phyloP scores from a whole-genome alignment of 2,888 invertebrate genomes.

The Eupithecia exiguata region DNA sequence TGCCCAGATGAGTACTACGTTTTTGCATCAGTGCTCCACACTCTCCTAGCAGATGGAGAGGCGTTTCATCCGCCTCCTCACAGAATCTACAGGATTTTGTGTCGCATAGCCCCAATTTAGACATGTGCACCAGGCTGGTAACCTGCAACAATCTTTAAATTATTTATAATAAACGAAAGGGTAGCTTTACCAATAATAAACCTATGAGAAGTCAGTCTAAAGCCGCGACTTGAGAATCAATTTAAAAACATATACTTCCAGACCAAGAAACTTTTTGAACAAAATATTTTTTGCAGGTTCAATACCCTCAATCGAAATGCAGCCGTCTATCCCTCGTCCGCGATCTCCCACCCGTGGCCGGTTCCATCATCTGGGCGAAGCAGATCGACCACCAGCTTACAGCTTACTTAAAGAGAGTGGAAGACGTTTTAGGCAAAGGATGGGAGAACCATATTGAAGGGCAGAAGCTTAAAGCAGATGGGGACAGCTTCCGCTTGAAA shows the following conservation, averaged over 20 bases:
- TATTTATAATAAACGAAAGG: no score
- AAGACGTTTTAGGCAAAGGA: slow-evolving; percentile 98
- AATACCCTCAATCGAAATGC: slow-evolving; percentile 97
- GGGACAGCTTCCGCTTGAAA: slow-evolving; percentile 98
- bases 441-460: slow-evolving; percentile 99
- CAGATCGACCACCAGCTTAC: slow-evolving; percentile 99
- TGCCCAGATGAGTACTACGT: no score
- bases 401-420: slow-evolving; percentile 97
- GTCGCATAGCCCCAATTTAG: no score
- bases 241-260: neutral
- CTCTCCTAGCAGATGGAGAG: no score
- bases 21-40: no score
- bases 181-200: neutral
- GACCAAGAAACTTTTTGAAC: neutral
- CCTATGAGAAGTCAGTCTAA: neutral
- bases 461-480: slow-evolving; percentile 97
- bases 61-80: no score
- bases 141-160: no score
- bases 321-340: slow-evolving; percentile 95
- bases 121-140: no score
- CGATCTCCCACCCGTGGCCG: slow-evolving; percentile 98
- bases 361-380: slow-evolving; percentile 99
- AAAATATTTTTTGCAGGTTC: slow-evolving; percentile 85
- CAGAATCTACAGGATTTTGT: no score
- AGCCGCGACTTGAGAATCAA: neutral